Evolutionary conservation across 2,797 vertebrate species (phyloP).

Genomic region (Carapus acus): DNA sequence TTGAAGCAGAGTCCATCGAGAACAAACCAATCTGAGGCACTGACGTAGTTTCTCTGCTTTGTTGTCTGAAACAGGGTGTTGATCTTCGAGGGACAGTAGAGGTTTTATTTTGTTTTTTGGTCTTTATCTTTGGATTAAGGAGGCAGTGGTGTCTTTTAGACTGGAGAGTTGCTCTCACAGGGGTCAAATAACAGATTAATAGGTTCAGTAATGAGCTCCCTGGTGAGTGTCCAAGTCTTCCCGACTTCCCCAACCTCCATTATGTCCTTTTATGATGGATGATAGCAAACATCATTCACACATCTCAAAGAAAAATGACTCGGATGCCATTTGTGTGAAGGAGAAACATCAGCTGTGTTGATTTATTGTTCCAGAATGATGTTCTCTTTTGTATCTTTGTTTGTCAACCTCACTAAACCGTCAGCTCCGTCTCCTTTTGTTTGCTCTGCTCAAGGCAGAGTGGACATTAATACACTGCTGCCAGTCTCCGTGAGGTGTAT

Average conservation of each 20-base stretch:
- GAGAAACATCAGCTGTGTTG: constrained; percentile 68
- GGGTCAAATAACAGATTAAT: constrained; percentile 83
- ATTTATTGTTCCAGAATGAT: constrained; percentile 61
- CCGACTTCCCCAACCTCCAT: constrained; percentile 60
- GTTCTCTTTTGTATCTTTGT: constrained; percentile 67
- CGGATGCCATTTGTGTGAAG: constrained; percentile 68
- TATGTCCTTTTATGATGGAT: constrained; percentile 70
- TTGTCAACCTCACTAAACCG: constrained; percentile 64
- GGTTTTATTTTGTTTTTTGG: constrained; percentile 71
- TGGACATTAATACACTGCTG: constrained; percentile 47
- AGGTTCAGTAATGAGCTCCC: constrained; percentile 79
- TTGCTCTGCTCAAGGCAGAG: constrained; percentile 46
- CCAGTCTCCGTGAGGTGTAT: constrained; percentile 51
- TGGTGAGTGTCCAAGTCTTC: constrained; percentile 68
- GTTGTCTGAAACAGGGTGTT: constrained; percentile 63
- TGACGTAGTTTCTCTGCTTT: constrained; percentile 60
- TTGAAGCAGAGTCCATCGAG: constrained; percentile 55
- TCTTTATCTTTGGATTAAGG: constrained; percentile 70
- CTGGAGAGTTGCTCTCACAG: constrained; percentile 64
- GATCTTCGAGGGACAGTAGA: constrained; percentile 56
- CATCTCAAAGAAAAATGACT: constrained; percentile 69
- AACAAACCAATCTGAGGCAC: constrained; percentile 59
- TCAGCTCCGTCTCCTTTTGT: constrained; percentile 63
- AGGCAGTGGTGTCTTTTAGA: constrained; percentile 66
- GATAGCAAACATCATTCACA: constrained; percentile 71